phyloP scores from a whole-genome alignment of 23 tunicate species.

The Ciona savignyi region DNA sequence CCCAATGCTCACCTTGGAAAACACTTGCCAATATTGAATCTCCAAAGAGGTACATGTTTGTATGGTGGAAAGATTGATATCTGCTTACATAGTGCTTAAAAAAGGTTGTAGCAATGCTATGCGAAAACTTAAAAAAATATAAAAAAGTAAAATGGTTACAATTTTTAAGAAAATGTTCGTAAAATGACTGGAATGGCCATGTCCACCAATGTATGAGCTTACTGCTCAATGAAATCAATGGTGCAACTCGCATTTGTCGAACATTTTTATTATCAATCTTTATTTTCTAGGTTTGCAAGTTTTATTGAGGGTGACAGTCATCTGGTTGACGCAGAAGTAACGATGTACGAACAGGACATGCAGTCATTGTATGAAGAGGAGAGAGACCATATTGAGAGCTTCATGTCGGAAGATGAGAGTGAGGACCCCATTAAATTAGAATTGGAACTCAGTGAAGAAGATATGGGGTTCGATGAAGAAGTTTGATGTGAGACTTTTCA shows the following conservation, averaged over 20 bases:
- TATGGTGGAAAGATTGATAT: too few relatives aligned
- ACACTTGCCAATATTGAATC: conserved; percentile 60
- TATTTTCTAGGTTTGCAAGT: too few relatives aligned
- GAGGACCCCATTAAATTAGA: conserved; percentile 22
- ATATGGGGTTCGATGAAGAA: too few relatives aligned
- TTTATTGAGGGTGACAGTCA: conserved; percentile 67
- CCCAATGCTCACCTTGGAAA: conserved; percentile 92
- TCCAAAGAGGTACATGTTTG: conserved; percentile 39
- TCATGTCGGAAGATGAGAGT: conserved; percentile 6
- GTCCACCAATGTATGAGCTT: neutral
- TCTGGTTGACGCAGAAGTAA: conserved; percentile 33
- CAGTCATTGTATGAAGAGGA: too few relatives aligned
- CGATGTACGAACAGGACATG: conserved; percentile 51
- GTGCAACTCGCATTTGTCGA: too few relatives aligned
- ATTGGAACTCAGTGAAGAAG: too few relatives aligned
- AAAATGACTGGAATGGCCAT: neutral
- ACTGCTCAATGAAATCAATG: too few relatives aligned
- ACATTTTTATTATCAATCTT: too few relatives aligned
- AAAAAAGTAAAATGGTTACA: neutral
- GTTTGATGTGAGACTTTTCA: too few relatives aligned
- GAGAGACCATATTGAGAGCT: neutral
- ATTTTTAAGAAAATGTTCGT: neutral
- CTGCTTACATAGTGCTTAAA: neutral
- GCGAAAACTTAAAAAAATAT: neutral
- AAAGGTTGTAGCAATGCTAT: neutral